Evolutionary conservation across 2,797 vertebrate genomes (phyloP), one percentile per base, ranked within the genome.

Genomic region (Schizopygopsis pylzovi): DNA sequence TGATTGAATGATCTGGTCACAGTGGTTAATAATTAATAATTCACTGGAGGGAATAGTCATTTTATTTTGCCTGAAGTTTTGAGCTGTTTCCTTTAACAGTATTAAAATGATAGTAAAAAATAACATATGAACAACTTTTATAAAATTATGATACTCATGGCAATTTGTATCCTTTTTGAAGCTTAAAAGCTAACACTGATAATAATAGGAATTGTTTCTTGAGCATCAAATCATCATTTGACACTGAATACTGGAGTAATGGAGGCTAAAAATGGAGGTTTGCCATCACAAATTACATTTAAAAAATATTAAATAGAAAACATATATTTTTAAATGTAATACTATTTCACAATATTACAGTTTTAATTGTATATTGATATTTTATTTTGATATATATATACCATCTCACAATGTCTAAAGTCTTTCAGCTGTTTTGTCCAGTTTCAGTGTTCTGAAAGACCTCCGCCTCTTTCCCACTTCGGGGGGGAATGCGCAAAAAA

Each of bases 401-500:
- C n/a, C 11, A 13, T 61, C n/a, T 25, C 4, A 12, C 1, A 61
- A 25, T 11, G n/a, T 61, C 20, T 59, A n/a, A 59, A 63, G 25
- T 63, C 25, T 28, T 33, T 63, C 25, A 63, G 61, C 61, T 28
- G 61, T 63, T 63, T 15, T 33, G 25, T 63, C 61, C 61, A 63
- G 25, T 12, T 63, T 63, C 25, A 28, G 61, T 63, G 25, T 33
- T 28, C 61, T 63, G 25, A 63, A 59, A 87, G 83, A 83, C 70
- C 28, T 59, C 41, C 67, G 52, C 41, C 52, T 76, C 71, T 83
- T 85, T 87, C 56, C 76, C 77, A 79, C 81, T 86, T 90, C 77
- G 75, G 83, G 85, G 67, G 88, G 84, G n/a, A 87, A 86, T 86
- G 37, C 70, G 72, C 79, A 68, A 85, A 86, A 86, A 87, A 90